Evolutionary conservation across 2,113 vertebrate genomes (phyloP).

Genomic region (Chlamydotis undulata): DNA sequence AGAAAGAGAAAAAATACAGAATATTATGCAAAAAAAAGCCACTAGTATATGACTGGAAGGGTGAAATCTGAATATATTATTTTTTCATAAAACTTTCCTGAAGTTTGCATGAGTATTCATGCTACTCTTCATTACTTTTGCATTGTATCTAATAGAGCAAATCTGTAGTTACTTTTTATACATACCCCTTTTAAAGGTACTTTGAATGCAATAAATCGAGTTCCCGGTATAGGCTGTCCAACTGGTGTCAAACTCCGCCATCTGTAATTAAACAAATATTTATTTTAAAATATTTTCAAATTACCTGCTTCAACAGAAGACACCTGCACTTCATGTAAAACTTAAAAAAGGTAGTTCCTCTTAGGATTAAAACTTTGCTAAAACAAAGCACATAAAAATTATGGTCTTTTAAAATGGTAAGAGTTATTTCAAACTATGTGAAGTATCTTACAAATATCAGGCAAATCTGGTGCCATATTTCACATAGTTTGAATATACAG

Average conservation of each 20-base stretch:
- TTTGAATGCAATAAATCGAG: slow-evolving; percentile 77
- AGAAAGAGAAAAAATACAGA: neutral
- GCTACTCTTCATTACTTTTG: neutral
- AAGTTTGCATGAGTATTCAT: neutral
- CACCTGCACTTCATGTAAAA: neutral
- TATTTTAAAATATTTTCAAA: neutral
- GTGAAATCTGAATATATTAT: neutral
- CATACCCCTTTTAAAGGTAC: slow-evolving; percentile 78
- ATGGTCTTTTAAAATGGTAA: neutral
- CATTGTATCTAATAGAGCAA: neutral
- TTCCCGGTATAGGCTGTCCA: slow-evolving; percentile 73
- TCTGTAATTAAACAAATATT: slow-evolving; percentile 57
- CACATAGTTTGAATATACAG: neutral
- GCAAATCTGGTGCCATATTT: neutral
- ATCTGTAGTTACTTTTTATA: slow-evolving; percentile 7
- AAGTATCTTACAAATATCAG: neutral
- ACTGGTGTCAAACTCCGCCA: slow-evolving; percentile 73
- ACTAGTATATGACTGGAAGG: neutral
- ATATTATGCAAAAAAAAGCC: neutral
- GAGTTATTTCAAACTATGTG: neutral
- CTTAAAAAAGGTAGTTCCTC: neutral
- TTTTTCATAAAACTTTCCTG: neutral
- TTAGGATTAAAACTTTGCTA: neutral
- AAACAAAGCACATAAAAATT: neutral
- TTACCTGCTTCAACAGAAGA: neutral